These are phyloP conservation scores for Sebastes trivittatus DNA, from an alignment of 2,797 vertebrate species.

Conservation along the genomic window DNA sequence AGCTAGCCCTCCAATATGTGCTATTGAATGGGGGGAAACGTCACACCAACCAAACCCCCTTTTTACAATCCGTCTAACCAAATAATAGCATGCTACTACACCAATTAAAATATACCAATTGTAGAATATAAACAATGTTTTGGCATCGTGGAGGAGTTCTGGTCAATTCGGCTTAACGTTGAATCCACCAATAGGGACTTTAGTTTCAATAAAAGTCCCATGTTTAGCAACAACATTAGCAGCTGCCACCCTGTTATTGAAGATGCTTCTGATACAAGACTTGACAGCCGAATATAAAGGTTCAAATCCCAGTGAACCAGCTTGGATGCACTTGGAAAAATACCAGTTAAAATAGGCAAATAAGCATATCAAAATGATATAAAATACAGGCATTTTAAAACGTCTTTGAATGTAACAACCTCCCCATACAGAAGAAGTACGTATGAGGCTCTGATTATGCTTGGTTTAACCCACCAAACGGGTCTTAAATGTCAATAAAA, in stretches of 20 bases:
- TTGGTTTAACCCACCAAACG: neutral
- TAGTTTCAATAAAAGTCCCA: neutral
- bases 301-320: no score
- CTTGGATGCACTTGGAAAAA: no score
- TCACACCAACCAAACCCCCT: neutral
- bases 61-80: neutral
- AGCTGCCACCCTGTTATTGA: fast-evolving
- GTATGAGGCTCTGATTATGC: no score
- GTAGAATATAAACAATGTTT: neutral
- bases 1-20: slow-evolving; percentile 10
- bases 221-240: no score
- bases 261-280: no score
- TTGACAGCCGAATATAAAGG: no score
- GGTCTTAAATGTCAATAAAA: neutral
- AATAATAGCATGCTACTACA: neutral
- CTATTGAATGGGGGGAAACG: neutral
- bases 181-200: neutral
- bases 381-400: no score
- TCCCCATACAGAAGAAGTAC: no score
- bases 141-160: neutral
- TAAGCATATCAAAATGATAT: no score
- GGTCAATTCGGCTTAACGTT: neutral
- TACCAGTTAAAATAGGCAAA: no score
- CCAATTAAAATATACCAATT: neutral
- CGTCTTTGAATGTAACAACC: no score